Conservation (phyloP, 1,140 invertebrate species). For the Nasonia vitripennis region DNA sequence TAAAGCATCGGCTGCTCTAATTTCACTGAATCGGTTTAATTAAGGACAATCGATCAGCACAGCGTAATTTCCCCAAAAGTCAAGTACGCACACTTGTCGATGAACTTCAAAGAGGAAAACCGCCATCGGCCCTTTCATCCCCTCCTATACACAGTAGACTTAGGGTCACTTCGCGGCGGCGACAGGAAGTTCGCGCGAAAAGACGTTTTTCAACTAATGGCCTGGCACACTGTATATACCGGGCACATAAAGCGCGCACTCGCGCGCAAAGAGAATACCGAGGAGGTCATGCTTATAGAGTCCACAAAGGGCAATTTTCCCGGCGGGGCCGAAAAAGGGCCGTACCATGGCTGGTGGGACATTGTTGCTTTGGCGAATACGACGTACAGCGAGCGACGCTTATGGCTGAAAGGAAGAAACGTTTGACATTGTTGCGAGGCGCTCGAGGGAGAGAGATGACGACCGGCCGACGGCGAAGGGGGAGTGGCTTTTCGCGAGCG, state of each 20-base stretch:
- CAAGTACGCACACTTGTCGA: too few species aligned
- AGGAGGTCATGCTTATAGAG: conserved; percentile 25
- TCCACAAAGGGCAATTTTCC: conserved; percentile 65
- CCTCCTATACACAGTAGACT: background rate
- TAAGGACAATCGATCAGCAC: background rate
- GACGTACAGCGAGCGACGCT: conserved; percentile 9
- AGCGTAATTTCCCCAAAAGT: background rate
- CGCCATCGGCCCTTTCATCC: background rate
- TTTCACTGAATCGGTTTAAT: background rate
- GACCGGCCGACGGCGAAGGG: background rate
- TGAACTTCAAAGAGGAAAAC: too few species aligned
- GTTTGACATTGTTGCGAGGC: conserved; percentile 16
- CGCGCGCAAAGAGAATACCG: conserved; percentile 20
- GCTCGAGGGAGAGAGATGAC: background rate
- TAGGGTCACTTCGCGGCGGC: conserved; percentile 3
- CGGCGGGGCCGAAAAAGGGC: conserved; percentile 25
- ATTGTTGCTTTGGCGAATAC: conserved; percentile 63
- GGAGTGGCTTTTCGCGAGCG: background rate
- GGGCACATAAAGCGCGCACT: background rate
- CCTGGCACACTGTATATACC: background rate
- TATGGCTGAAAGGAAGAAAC: conserved; percentile 41
- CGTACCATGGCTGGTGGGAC: conserved; percentile 27
- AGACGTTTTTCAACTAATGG: background rate
- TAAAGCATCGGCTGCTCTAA: background rate
- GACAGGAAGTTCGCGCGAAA: conserved; percentile 30